phyloP scores from a whole-genome alignment of 2,113 vertebrate genomes.

The Rhinogobius similis region DNA sequence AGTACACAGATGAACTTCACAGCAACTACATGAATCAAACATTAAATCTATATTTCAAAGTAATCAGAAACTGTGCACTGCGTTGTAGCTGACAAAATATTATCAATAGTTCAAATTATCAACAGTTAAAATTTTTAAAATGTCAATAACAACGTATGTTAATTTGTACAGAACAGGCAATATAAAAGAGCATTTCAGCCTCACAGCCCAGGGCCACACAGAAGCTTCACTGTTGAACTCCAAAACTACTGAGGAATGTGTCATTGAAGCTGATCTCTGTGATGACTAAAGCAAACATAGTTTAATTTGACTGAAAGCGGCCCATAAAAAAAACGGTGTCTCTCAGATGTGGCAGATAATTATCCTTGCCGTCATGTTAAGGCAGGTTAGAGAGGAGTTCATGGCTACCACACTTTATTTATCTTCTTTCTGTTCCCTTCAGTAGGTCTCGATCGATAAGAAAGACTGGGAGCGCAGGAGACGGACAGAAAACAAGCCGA shows the following conservation, averaged over 20 bases:
- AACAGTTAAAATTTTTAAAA: too few species aligned
- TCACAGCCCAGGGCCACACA: background rate
- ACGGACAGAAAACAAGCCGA: constrained; percentile 69
- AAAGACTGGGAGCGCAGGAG: constrained; percentile 55
- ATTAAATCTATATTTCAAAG: too few species aligned
- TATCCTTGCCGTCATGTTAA: constrained; percentile 57
- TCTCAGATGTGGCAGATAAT: constrained; percentile 49
- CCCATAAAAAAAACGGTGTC: constrained; percentile 30
- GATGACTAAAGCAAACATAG: constrained; percentile 5
- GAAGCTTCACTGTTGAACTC: background rate
- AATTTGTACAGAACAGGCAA: background rate
- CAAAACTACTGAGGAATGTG: background rate
- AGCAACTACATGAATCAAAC: too few species aligned
- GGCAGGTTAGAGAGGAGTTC: constrained; percentile 61
- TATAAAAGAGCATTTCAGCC: background rate
- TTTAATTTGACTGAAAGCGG: constrained; percentile 33
- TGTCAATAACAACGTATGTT: background rate
- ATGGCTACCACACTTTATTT: constrained; percentile 69
- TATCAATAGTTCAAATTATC: too few species aligned
- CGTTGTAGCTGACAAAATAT: too few species aligned
- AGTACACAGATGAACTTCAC: too few species aligned
- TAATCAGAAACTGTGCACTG: too few species aligned
- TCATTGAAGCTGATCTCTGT: background rate
- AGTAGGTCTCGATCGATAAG: constrained; percentile 71
- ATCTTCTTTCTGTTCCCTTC: constrained; percentile 64